These are phyloP conservation scores for Schlechtendalia chinensis DNA, from an alignment of 1,140 invertebrate genomes.

Conservation along the genomic window DNA sequence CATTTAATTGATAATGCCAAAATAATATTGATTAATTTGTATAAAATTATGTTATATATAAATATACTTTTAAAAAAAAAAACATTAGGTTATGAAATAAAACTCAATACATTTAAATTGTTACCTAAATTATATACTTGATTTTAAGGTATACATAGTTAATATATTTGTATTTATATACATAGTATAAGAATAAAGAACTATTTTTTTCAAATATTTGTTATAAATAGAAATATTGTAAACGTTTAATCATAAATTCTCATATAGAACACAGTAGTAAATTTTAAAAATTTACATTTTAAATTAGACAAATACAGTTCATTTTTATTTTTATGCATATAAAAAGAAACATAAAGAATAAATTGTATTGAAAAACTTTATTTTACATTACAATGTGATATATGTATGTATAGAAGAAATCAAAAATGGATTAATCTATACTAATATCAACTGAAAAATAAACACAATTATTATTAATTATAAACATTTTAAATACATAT, in stretches of 20 bases:
- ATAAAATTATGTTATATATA: constrained; percentile 6
- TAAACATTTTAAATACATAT: neutral
- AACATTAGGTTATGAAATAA: constrained; percentile 3
- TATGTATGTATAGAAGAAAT: neutral
- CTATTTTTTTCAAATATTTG: neutral
- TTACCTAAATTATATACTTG: constrained; percentile 2
- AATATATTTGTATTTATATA: neutral
- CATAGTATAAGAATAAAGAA: neutral
- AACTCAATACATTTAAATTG: constrained; percentile 18
- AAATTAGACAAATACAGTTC: neutral
- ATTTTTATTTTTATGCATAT: constrained; percentile 12
- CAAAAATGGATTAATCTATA: neutral
- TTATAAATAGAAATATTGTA: neutral
- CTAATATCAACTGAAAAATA: constrained; percentile 14
- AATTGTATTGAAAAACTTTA: constrained; percentile 13
- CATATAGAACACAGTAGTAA: neutral
- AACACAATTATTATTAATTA: constrained; percentile 7
- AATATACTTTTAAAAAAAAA: neutral
- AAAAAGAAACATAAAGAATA: neutral
- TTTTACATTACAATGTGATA: constrained; percentile 12
- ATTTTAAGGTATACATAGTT: neutral
- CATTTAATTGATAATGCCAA: neutral
- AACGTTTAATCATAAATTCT: neutral
- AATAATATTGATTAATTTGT: neutral
- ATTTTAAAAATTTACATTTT: neutral